phyloP scores from a whole-genome alignment of 2,888 invertebrate genomes.

The Boloria selene region DNA sequence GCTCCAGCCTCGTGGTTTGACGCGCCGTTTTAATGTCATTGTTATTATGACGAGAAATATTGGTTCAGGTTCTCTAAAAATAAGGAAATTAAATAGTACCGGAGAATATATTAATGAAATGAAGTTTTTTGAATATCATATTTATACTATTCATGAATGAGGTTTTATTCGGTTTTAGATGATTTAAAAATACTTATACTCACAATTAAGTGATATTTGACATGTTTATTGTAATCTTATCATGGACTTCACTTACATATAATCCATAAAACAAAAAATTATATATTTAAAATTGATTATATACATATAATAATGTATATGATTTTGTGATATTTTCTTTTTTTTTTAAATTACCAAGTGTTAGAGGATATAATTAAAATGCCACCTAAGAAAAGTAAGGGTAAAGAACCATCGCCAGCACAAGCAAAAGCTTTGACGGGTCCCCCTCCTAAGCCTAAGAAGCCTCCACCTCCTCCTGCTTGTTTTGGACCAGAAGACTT shows the following conservation, averaged over 20 bases:
- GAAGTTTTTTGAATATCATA: too few species aligned
- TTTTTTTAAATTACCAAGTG: neutral
- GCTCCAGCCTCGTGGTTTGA: slow-evolving; percentile 34
- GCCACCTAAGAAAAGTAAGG: slow-evolving; percentile 62
- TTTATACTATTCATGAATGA: too few species aligned
- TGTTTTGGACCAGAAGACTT: slow-evolving; percentile 66
- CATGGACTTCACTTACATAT: too few species aligned
- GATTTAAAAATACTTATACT: too few species aligned
- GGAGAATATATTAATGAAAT: too few species aligned
- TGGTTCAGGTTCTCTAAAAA: slow-evolving; percentile 1
- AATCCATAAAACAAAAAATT: too few species aligned
- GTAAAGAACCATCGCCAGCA: slow-evolving; percentile 42
- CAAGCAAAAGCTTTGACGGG: slow-evolving; percentile 45
- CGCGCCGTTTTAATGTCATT: slow-evolving; percentile 34
- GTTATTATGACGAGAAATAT: slow-evolving; percentile 25
- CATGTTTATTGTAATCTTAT: too few species aligned
- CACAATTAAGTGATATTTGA: too few species aligned
- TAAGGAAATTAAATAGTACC: neutral
- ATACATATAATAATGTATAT: too few species aligned
- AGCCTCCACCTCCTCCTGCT: slow-evolving; percentile 69
- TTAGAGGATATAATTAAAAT: slow-evolving; percentile 38
- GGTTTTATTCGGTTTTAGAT: too few species aligned
- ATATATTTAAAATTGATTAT: too few species aligned
- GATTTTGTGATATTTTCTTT: neutral
- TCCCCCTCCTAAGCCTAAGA: slow-evolving; percentile 64